Evolutionary conservation across 2,113 vertebrate genomes (phyloP).

Genomic region (Laterallus jamaicensis): DNA sequence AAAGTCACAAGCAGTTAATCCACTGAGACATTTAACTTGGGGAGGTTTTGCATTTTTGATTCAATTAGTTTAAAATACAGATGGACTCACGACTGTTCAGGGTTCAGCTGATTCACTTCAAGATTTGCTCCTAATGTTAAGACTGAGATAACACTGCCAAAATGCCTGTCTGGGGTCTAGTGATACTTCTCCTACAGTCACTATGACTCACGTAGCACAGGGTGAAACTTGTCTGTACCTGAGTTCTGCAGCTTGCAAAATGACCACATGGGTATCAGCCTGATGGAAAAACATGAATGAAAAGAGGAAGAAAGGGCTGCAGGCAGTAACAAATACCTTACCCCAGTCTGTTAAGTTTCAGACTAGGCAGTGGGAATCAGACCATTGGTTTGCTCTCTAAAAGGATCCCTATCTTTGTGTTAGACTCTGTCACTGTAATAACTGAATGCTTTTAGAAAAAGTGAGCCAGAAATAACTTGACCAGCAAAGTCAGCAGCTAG

Average conservation of each 20-base stretch:
- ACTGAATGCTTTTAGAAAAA: background rate
- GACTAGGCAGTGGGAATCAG: background rate
- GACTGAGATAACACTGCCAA: background rate
- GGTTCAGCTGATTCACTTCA: background rate
- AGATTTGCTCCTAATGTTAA: background rate
- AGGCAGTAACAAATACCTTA: background rate
- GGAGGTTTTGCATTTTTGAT: background rate
- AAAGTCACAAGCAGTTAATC: background rate
- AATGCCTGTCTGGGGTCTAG: background rate
- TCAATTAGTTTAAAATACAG: background rate
- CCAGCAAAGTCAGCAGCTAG: background rate
- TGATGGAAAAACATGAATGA: background rate
- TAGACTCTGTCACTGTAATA: background rate
- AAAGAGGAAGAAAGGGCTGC: background rate
- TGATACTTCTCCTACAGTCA: background rate
- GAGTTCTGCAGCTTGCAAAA: background rate
- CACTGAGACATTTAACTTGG: background rate
- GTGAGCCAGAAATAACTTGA: background rate
- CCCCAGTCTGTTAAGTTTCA: background rate
- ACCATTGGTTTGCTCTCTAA: background rate
- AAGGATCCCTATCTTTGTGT: background rate
- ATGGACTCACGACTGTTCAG: background rate
- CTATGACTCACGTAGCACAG: background rate
- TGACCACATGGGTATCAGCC: background rate
- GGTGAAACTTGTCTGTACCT: background rate